Evolutionary conservation across 2,888 invertebrate species (phyloP).

Genomic region (Notodonta dromedarius): DNA sequence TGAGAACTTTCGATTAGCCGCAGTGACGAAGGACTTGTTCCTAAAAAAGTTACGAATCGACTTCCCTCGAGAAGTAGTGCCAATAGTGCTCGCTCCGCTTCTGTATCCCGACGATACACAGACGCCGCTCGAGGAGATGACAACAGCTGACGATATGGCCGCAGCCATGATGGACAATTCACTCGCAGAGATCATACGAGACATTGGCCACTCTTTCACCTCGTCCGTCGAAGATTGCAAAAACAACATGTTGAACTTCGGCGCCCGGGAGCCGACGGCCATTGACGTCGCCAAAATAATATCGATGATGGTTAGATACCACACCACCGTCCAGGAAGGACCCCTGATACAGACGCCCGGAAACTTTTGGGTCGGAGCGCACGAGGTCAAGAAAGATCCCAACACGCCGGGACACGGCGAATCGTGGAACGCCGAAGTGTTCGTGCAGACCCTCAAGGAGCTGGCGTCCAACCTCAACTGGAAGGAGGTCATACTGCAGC

Average conservation of each 20-base stretch:
- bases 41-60: constrained; percentile 92
- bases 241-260: constrained; percentile 91
- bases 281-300: constrained; percentile 93
- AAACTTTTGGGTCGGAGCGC: constrained; percentile 84
- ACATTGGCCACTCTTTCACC: constrained; percentile 96
- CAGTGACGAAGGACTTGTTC: constrained; percentile 91
- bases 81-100: constrained; percentile 94
- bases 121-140: constrained; percentile 86
- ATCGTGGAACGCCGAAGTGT: constrained; percentile 97
- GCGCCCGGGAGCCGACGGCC: constrained; percentile 92
- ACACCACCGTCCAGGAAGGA: constrained; percentile 86
- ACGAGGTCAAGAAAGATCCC: constrained; percentile 82
- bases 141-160: constrained; percentile 85
- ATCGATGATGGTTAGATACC: constrained; percentile 94
- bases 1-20: constrained; percentile 87
- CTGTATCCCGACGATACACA: constrained; percentile 92
- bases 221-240: constrained; percentile 94
- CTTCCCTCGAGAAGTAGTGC: constrained; percentile 94
- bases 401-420: constrained; percentile 72
- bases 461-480: constrained; percentile 93
- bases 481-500: constrained; percentile 95
- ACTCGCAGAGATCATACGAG: constrained; percentile 94
- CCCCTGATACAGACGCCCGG: constrained; percentile 88
- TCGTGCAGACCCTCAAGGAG: constrained; percentile 96
- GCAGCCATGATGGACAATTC: constrained; percentile 89